Evolutionary conservation across 2,888 invertebrate species (phyloP), one percentile per base, ranked within the genome.

Genomic region (Gasteruption jaculator): DNA sequence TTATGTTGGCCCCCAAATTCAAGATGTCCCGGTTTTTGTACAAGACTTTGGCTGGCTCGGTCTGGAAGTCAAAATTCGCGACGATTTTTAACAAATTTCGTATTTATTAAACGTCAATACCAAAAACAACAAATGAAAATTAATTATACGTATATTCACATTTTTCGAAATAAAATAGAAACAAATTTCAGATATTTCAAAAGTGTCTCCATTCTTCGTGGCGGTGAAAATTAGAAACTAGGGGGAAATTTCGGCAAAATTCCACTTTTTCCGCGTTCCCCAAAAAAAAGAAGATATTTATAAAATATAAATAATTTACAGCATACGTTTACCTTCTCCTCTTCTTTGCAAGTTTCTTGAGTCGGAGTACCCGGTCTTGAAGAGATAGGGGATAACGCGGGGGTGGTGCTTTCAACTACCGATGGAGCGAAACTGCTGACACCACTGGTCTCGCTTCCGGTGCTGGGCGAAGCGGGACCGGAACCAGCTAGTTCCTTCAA

Each of bases 401-500:
- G 37, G 12, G 52, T 53, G 6, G 44, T 59, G 68, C 75, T 76
- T 65, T 75, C 75, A 38, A 73, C 73, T 65, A 76, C 75, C 54
- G 77, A 73, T 52, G 77, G 75, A 51, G 74, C 75, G 55, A 79
- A 63, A 54, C 79, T 79, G 56, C 78, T 76, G 66, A 80, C 74
- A 63, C 79, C 80, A 71, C 79, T 80, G 58, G 79, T 79, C 68
- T 79, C 80, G 61, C 79, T 80, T 59, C 74, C 52, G 40, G 54
- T 45, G 43, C 63, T 58, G 46, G 70, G 78, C 53, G 79, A 78
- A 53, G 74, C 74, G 24, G 77, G 76, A 24, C 60, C 60, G 70
- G 34, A 47, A 24, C 45, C 50, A 19, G 48, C 27, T 35, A 56
- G 38, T 43, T 41, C 38, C 46, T 52, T 52, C 8, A 53, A 36